Evolutionary conservation across 2,113 vertebrate species (phyloP).

Genomic region (Vombatus ursinus): DNA sequence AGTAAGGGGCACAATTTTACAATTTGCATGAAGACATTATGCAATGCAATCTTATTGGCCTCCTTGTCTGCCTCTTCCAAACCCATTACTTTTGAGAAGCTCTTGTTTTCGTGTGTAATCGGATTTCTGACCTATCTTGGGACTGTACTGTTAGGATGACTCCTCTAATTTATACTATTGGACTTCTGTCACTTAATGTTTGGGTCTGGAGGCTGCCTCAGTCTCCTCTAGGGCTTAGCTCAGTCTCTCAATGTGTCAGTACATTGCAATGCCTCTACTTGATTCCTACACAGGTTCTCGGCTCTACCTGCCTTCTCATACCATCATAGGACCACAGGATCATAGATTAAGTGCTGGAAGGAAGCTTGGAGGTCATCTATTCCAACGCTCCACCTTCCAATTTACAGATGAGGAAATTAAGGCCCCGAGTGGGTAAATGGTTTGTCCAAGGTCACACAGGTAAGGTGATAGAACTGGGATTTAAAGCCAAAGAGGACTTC

Average conservation of each 20-base stretch:
- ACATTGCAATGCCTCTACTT: not conserved
- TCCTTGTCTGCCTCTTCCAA: not conserved
- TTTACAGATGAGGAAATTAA: not conserved
- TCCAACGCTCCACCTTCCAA: not conserved
- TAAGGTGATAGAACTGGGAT: not conserved
- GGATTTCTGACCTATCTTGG: not conserved
- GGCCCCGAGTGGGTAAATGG: not conserved
- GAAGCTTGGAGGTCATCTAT: not conserved
- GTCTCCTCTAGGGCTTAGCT: not conserved
- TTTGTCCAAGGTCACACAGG: not conserved
- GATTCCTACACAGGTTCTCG: not conserved
- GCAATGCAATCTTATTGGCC: not conserved
- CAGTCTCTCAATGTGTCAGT: not conserved
- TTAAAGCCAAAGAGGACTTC: not conserved
- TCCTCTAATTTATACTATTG: not conserved
- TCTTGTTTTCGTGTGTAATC: not conserved
- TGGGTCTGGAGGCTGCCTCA: not conserved
- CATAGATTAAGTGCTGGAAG: not conserved
- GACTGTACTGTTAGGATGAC: not conserved
- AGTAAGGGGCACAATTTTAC: not conserved
- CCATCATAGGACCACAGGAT: not conserved
- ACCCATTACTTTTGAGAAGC: not conserved
- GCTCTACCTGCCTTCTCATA: not conserved
- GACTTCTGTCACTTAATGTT: constrained; percentile 6
- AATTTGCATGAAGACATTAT: not conserved